Conservation (phyloP, 2,888 invertebrate genomes). For the Dusona sp. region DNA sequence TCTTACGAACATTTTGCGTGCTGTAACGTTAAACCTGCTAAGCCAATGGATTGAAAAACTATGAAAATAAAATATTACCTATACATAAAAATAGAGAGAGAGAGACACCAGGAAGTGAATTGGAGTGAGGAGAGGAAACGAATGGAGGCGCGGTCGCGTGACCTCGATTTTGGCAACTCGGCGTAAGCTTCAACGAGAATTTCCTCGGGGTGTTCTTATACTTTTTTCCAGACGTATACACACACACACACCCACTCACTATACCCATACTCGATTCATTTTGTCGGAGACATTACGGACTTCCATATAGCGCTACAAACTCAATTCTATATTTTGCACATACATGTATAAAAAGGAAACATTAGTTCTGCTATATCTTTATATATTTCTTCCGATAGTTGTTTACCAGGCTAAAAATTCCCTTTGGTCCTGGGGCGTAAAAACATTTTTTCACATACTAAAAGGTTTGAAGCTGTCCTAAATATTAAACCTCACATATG, state of each 20-base stretch:
- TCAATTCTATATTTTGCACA: slow-evolving; percentile 1
- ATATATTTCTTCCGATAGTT: slow-evolving; percentile 5
- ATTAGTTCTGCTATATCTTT: slow-evolving; percentile 3
- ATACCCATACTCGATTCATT: slow-evolving; percentile 42
- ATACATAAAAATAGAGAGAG: slow-evolving; percentile 3
- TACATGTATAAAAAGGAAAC: slow-evolving; percentile 12
- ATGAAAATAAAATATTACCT: not conserved
- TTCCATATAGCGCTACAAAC: slow-evolving; percentile 47
- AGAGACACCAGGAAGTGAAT: not conserved
- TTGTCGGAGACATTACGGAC: slow-evolving; percentile 49
- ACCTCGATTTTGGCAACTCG: slow-evolving; percentile 64
- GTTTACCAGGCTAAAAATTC: slow-evolving; percentile 8
- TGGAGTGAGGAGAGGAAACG: slow-evolving; percentile 15
- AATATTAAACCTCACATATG: not conserved
- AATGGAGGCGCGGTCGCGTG: slow-evolving; percentile 49
- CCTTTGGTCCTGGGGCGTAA: not conserved
- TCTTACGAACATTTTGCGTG: not conserved
- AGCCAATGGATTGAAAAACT: slow-evolving; percentile 11
- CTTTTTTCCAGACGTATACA: slow-evolving; percentile 31
- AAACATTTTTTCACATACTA: not conserved
- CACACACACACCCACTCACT: not conserved
- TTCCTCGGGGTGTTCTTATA: slow-evolving; percentile 60
- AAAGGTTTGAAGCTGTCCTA: not conserved
- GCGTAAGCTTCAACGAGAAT: slow-evolving; percentile 60
- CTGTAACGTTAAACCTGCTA: not conserved